Evolutionary conservation across 2,113 vertebrate genomes (phyloP).

Genomic region (Gallinago media): DNA sequence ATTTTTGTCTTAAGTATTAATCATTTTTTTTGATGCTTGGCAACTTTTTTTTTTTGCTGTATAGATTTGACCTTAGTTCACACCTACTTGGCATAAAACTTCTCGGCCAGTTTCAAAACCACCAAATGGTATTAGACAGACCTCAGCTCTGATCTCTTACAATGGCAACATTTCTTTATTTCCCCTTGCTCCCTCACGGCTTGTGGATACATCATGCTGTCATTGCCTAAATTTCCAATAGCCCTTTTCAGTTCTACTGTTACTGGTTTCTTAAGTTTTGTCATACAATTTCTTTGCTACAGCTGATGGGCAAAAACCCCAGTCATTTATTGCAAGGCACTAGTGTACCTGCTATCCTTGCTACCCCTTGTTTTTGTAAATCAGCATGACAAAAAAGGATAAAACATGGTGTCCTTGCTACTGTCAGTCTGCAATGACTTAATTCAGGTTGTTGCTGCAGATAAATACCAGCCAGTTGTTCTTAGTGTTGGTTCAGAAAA

Average conservation of each 20-base stretch:
- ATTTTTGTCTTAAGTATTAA: neutral
- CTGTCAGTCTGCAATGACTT: neutral
- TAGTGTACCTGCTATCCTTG: neutral
- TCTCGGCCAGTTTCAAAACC: neutral
- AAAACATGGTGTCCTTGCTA: neutral
- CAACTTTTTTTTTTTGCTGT: neutral
- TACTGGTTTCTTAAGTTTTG: neutral
- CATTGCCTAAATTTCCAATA: neutral
- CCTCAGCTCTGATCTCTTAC: neutral
- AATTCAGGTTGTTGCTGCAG: neutral
- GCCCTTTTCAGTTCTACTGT: neutral
- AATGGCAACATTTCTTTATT: neutral
- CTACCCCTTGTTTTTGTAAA: neutral
- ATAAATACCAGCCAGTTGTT: neutral
- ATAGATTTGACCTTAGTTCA: neutral
- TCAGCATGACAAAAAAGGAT: neutral
- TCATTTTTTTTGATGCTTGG: neutral
- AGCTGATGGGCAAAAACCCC: neutral
- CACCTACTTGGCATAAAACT: neutral
- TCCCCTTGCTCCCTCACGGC: neutral
- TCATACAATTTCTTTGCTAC: neutral
- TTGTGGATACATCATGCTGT: neutral
- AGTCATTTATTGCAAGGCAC: neutral
- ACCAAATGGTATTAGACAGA: neutral
- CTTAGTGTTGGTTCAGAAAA: neutral